These are phyloP conservation scores for Calliopsis andreniformis DNA, from an alignment of 1,140 invertebrate species.

Conservation along the genomic window DNA sequence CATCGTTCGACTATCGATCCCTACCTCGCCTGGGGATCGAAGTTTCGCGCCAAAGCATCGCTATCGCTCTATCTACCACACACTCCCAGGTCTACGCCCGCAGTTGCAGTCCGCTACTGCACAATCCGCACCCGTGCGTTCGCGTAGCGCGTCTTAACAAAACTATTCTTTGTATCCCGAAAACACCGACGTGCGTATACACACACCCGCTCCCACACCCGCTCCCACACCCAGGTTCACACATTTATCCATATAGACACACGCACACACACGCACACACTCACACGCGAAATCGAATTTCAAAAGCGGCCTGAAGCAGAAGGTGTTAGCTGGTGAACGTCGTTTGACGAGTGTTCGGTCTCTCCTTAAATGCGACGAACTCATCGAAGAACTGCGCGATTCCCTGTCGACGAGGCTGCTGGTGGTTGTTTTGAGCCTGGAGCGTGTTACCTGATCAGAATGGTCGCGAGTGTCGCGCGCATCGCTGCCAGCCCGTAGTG, in stretches of 20 bases:
- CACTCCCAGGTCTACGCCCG: slow-evolving; percentile 50
- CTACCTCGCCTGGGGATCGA: no score
- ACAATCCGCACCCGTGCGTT: slow-evolving; percentile 51
- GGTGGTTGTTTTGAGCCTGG: slow-evolving; percentile 59
- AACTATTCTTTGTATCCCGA: slow-evolving; percentile 11
- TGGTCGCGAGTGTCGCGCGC: slow-evolving; percentile 63
- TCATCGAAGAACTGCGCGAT: not conserved
- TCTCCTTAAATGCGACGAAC: not conserved
- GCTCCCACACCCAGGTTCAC: no score
- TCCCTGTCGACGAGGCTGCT: slow-evolving; percentile 25
- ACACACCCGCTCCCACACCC: not conserved
- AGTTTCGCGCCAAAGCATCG: slow-evolving; percentile 5
- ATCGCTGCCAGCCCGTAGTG: slow-evolving; percentile 43
- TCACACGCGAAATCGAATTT: slow-evolving; percentile 30
- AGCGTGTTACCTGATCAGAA: slow-evolving; percentile 55
- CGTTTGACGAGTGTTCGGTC: not conserved
- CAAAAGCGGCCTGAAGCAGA: slow-evolving; percentile 9
- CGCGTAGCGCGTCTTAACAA: slow-evolving; percentile 35
- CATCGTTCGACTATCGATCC: no score
- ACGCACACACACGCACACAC: not conserved
- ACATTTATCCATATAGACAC: no score
- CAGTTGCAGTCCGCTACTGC: slow-evolving; percentile 47
- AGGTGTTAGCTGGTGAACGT: no score
- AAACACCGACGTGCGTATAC: no score
- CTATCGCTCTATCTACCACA: slow-evolving; percentile 12